Evolutionary conservation across 2,888 invertebrate genomes (phyloP).

Genomic region (Temnothorax rugatulus): DNA sequence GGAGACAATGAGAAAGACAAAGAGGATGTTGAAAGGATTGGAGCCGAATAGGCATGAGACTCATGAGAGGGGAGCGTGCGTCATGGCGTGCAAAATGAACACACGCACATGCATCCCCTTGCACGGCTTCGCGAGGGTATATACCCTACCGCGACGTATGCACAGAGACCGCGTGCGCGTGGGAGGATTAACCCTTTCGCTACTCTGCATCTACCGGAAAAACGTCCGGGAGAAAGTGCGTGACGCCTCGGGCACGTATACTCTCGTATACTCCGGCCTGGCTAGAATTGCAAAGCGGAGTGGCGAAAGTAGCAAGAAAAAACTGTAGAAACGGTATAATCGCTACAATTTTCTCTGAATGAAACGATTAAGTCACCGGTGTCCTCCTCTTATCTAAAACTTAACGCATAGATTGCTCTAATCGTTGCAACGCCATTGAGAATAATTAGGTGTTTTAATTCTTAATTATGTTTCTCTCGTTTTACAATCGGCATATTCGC

Average conservation of each 20-base stretch:
- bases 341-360: not conserved
- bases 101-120: slow-evolving; percentile 33
- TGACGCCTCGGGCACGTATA: not conserved
- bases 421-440: not conserved
- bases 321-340: not conserved
- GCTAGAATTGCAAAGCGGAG: slow-evolving; percentile 23
- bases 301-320: not conserved
- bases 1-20: slow-evolving; percentile 49
- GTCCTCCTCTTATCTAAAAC: not conserved
- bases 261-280: not conserved
- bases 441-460: not conserved
- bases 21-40: slow-evolving; percentile 39
- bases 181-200: slow-evolving; percentile 44
- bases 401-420: not conserved
- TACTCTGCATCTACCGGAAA: slow-evolving; percentile 21
- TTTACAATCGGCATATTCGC: not conserved
- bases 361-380: not conserved
- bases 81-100: slow-evolving; percentile 25
- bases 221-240: slow-evolving; percentile 35
- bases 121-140: slow-evolving; percentile 25
- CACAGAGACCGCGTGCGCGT: slow-evolving; percentile 7
- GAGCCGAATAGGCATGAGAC: slow-evolving; percentile 14
- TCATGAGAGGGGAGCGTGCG: slow-evolving; percentile 1
- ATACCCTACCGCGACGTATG: slow-evolving; percentile 15
- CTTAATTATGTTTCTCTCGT: not conserved